Evolutionary conservation across 2,888 invertebrate species (phyloP), one percentile per base, ranked within the genome.

Genomic region (Drosophila austrosaltans): DNA sequence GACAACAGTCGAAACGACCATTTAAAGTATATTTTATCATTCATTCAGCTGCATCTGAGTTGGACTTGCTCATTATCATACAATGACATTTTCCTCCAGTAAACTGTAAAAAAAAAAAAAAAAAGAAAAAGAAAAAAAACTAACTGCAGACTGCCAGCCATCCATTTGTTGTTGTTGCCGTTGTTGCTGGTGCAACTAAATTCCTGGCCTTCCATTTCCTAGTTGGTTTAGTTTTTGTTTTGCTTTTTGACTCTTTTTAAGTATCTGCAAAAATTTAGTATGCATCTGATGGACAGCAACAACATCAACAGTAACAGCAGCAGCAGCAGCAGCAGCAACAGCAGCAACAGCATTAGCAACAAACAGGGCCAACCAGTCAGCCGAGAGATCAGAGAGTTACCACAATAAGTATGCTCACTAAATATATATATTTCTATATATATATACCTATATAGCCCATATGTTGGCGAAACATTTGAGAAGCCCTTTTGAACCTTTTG

Each of bases 91-190:
- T 86, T 67, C 76, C 74, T 64, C 48, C 40, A 40, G 39, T 42
- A 44, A 81, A 81, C 81, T 80, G 81, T 81, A 81, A 81, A 81
- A 75, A 75, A 58, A 22, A 98, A 97, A 94, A 57, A 48, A 20
- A 16, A 53, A 57, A n/a, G 16, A 4, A 40, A 20, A 69, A 4
- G 36, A 10, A 96, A 98, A 98, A 94, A 95, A 97, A 65, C 71
- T 66, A 81, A 79, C 88, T 82, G 73, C 83, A 72, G 76, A 82
- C 76, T 72, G 76, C 69, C 75, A 69, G 72, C 71, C 62, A 76
- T 69, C 75, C 80, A 85, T 82, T 84, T 79, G 80, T 82, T 83
- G 77, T 58, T 54, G 67, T 60, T 69, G 68, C 48, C 66, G 69
- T 57, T 77, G 36, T 10, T 36, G 36, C 10, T 36, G 36, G 53